Conservation (phyloP, 1,140 invertebrate species). For the Macrotrachela quadricornifera region DNA sequence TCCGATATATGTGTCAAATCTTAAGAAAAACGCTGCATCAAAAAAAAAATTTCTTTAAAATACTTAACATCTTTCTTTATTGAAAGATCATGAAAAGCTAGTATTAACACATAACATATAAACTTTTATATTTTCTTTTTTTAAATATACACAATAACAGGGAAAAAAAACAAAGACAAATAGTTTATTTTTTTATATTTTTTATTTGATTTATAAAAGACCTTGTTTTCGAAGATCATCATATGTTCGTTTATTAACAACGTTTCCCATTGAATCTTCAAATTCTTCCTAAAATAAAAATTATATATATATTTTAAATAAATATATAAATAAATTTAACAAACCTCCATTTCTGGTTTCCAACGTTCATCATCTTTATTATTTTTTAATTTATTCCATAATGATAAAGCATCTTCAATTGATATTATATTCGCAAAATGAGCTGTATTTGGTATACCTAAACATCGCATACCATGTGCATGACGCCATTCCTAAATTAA, state of each 20-base stretch:
- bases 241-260: constrained; percentile 90
- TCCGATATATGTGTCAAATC: too few relatives aligned
- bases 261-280: constrained; percentile 93
- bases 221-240: constrained; percentile 96
- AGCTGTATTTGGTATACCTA: constrained; percentile 96
- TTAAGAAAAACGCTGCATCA: too few relatives aligned
- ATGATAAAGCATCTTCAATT: constrained; percentile 84
- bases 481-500: constrained; percentile 69
- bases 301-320: background rate
- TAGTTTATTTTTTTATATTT: background rate
- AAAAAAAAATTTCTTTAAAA: too few relatives aligned
- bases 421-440: constrained; percentile 99
- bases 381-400: constrained; percentile 88
- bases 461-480: constrained; percentile 93
- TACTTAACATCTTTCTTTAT: too few relatives aligned
- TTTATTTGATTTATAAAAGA: constrained; percentile 42
- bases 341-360: constrained; percentile 56
- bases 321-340: constrained; percentile 2
- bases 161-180: too few relatives aligned
- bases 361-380: constrained; percentile 84
- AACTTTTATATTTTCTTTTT: too few relatives aligned
- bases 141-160: too few relatives aligned
- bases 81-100: too few relatives aligned
- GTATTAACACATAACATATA: too few relatives aligned
- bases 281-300: constrained; percentile 70